Evolutionary conservation across 2,113 vertebrate genomes (phyloP), one percentile per base, ranked within the genome.

Genomic region (Tupaia tana): DNA sequence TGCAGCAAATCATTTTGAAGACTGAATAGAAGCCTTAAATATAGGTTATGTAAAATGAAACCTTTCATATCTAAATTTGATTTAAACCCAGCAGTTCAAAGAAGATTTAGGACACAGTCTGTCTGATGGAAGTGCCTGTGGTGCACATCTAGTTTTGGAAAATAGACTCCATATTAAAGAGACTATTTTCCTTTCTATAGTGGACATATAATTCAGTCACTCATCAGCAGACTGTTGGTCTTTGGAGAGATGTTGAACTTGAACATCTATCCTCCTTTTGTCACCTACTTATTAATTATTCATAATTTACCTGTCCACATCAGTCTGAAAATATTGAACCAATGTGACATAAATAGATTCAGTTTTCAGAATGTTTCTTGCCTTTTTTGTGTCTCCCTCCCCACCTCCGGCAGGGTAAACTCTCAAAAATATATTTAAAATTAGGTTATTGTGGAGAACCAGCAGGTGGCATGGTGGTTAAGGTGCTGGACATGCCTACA

Each of bases 1-100:
- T 83, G 85, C 31, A 95, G 79, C 94, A 97, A 97, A 93, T 97
- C 94, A 95, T 91, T 84, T 58, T 77, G 54, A 98, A 95, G 80
- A 94, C 67, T 89, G 86, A 94, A 59, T 87, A 94, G 86, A 94
- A 96, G 83, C 77, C 88, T 97, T 97, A 93, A 96, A 95, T 96
- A 52, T 29, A 94, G 83, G 74, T 94, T 91, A 97, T 89, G 29
- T 81, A 94, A 97, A 96, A 90, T 86, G 69, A 96, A 96, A 70
- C 71, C 66, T 92, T 95, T 96, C 92, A 81, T 94, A 91, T 96
- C 73, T 93, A 93, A 92, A 91, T 93, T 96, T 96, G 73, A 94
- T 93, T 97, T 97, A 93, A 95, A 69, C 63, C 43, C 59, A 90
- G 64, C 19, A 64, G 74, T 93, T 95, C 81, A 78, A 91, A 96